Evolutionary conservation across 2,888 invertebrate species (phyloP), one percentile per base, ranked within the genome.

Genomic region (Nemurella pictetii): DNA sequence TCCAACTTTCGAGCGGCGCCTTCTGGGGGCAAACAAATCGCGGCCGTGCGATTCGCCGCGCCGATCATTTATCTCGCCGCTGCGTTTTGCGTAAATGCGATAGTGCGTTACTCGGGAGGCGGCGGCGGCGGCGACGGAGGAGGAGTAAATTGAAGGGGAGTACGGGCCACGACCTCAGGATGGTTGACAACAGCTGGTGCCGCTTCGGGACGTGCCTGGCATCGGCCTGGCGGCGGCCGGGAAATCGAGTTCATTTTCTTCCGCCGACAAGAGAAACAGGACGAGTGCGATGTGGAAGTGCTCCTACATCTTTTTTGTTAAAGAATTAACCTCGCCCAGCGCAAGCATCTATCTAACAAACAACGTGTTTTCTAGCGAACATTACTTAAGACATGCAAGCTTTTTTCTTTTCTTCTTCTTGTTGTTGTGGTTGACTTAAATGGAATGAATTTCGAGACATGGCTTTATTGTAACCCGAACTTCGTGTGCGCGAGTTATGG

Each of bases 101-200:
- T 36, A 15, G n/a, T 75, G 75, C 75, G 75, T 75, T 75, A 75
- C 26, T 75, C 75, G 75, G 74, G n/a, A 4, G 20, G 74, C 15
- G 74, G 20, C n/a, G 74, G 74, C 5, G 74, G 74, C n/a, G 74
- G 74, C 4, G 75, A 26, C 26, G 75, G 27, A 9, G 28, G 7
- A 0, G 27, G 28, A 28, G 26, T 28, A 26, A 75, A 75, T 27
- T 27, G 27, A 28, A 75, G 28, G 75, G 75, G 75, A 28, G 28
- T 26, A 26, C 26, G 28, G 75, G 75, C 27, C 75, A 75, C 26
- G 75, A 75, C 26, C 75, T 26, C 75, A 27, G 26, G 75, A 75
- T 75, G 75, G 75, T 9, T 75, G 75, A 75, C 75, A 75, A 75
- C 75, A 75, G 28, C 9, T 27, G 75, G 28, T 75, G 75, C 75